phyloP scores from a whole-genome alignment of 1,140 invertebrate genomes.

The Drosophila triauraria region DNA sequence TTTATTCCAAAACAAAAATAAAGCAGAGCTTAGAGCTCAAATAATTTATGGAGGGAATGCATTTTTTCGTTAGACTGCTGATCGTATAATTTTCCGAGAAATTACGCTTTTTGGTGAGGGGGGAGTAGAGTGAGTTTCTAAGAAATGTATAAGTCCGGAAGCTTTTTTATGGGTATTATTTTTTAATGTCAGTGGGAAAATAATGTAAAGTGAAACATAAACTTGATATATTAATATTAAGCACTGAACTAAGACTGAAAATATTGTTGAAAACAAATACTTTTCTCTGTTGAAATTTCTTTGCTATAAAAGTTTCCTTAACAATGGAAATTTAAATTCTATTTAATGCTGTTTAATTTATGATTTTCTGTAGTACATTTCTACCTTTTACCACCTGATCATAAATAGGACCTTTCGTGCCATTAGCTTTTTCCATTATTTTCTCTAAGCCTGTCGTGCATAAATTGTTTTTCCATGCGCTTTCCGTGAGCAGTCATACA shows the following conservation, averaged over 20 bases:
- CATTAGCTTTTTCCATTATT: slow-evolving; percentile 39
- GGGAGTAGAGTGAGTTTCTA: slow-evolving; percentile 17
- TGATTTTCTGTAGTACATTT: neutral
- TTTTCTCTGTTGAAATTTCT: no score
- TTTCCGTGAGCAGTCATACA: neutral
- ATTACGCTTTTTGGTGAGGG: slow-evolving; percentile 6
- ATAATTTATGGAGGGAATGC: slow-evolving; percentile 73
- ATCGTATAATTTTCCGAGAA: slow-evolving; percentile 65
- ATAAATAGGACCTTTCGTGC: slow-evolving; percentile 16
- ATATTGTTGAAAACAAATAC: no score
- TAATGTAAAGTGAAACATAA: neutral
- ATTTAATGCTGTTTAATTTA: neutral
- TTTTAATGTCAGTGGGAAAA: slow-evolving; percentile 10
- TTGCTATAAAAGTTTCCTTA: no score
- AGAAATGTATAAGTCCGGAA: slow-evolving; percentile 14
- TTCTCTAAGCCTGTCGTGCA: slow-evolving; percentile 35
- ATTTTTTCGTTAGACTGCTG: slow-evolving; percentile 56
- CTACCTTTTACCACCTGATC: neutral
- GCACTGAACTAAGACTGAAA: no score
- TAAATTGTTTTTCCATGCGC: slow-evolving; percentile 32
- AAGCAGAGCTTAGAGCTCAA: slow-evolving; percentile 23
- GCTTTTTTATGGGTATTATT: neutral
- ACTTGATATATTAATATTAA: neutral
- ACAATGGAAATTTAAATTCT: neutral
- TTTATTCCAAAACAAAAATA: slow-evolving; percentile 57